Conservation (phyloP, 2,113 vertebrate species). For the Poeciliopsis occidentalis region DNA sequence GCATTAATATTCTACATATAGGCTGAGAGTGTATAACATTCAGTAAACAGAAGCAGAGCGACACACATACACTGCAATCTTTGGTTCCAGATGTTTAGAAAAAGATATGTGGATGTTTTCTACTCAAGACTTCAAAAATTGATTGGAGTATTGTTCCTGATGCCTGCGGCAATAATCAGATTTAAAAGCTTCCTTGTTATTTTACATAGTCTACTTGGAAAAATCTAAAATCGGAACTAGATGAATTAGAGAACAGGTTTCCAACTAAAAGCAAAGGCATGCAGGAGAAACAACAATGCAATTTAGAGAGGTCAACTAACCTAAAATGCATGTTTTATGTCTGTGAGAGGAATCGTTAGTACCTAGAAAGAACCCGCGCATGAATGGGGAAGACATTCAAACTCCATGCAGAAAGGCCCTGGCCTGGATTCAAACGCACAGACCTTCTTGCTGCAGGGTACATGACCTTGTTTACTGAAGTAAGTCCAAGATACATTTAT, state of each 20-base stretch:
- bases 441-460: neutral
- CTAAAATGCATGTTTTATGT: too few species aligned
- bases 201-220: neutral
- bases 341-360: neutral
- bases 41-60: neutral
- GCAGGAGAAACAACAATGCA: too few species aligned
- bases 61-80: neutral
- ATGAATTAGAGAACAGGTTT: too few species aligned
- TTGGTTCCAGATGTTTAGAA: neutral
- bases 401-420: neutral
- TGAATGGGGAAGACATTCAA: neutral
- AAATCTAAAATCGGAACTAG: too few species aligned
- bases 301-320: too few species aligned
- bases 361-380: neutral
- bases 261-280: neutral
- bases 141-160: neutral
- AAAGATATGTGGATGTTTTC: neutral
- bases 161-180: neutral
- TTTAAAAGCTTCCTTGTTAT: neutral
- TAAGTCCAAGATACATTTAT: neutral
- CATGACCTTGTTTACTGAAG: neutral
- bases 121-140: neutral
- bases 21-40: fast-evolving
- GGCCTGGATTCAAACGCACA: too few species aligned
- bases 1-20: neutral